phyloP scores from a whole-genome alignment of 1,140 invertebrate species.

The Leptonema lineaticorne region DNA sequence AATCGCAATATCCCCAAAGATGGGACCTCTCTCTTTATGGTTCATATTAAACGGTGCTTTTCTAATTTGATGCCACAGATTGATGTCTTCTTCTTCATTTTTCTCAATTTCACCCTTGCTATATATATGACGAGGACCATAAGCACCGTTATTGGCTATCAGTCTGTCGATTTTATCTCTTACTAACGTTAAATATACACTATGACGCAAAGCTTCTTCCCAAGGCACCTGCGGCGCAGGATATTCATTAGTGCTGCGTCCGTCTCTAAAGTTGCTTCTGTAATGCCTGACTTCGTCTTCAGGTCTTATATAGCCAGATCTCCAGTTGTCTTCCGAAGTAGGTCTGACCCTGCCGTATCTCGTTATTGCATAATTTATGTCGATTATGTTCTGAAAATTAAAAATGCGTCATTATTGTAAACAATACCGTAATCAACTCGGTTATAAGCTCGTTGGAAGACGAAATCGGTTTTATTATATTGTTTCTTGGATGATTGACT shows the following conservation, averaged over 20 bases:
- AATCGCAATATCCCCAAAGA: conserved; percentile 62
- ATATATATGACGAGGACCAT: too few relatives aligned
- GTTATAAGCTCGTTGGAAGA: background rate
- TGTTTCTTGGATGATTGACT: background rate
- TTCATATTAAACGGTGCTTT: conserved; percentile 57
- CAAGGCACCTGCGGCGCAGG: conserved; percentile 49
- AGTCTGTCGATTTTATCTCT: conserved; percentile 54
- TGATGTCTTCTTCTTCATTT: conserved; percentile 51
- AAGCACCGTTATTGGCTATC: conserved; percentile 43
- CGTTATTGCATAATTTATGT: conserved; percentile 1
- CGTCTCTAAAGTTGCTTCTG: background rate
- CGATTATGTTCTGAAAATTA: conserved; percentile 11
- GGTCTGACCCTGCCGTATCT: conserved; percentile 7
- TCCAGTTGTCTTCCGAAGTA: background rate
- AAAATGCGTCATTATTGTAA: background rate
- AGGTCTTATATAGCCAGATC: background rate
- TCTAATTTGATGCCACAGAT: conserved; percentile 56
- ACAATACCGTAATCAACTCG: background rate
- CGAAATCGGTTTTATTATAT: background rate
- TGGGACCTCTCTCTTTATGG: conserved; percentile 47
- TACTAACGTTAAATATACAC: conserved; percentile 60
- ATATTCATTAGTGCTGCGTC: background rate
- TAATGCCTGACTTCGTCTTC: background rate
- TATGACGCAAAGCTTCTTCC: conserved; percentile 61
- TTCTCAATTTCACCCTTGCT: conserved; percentile 40